Percentiles rank a stretch among this genome's conserved stretches.
These are phyloP conservation scores for Phymanthus crucifer DNA, from an alignment of 92 coral and sea anemone species.

Conservation along the genomic window DNA sequence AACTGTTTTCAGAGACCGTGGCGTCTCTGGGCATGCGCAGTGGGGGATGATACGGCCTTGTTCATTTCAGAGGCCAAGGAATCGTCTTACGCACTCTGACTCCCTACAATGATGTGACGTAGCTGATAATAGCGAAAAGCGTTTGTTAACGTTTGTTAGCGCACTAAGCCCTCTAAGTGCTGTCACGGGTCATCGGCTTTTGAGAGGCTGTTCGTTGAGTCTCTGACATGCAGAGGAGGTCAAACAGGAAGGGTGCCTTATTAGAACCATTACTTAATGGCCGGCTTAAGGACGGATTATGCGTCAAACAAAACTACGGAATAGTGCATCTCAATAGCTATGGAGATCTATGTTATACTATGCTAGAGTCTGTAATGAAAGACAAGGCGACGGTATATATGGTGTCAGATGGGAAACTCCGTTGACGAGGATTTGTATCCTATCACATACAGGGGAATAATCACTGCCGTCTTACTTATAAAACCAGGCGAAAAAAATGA, in stretches of 20 bases:
- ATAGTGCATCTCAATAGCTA: neutral
- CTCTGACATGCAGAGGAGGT: constrained; percentile 30
- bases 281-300: constrained; percentile 13
- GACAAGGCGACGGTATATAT: neutral
- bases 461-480: neutral
- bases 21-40: constrained; percentile 19
- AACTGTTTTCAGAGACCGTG: neutral
- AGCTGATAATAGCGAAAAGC: constrained; percentile 21
- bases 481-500: too few relatives aligned
- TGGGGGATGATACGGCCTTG: neutral
- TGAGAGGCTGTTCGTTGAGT: constrained; percentile 27
- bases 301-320: neutral
- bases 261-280: constrained; percentile 26
- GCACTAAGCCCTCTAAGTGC: constrained; percentile 32
- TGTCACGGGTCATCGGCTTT: constrained; percentile 40
- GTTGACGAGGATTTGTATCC: neutral
- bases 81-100: constrained; percentile 12
- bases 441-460: neutral
- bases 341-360: neutral
- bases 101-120: constrained; percentile 18
- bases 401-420: neutral
- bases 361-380: neutral
- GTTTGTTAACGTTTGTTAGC: constrained; percentile 35
- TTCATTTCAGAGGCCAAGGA: neutral
- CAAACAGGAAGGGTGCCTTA: constrained; percentile 24